A percentile compares a stretch with the other conserved stretches of the same genome.
Evolutionary conservation across 2,797 vertebrate genomes (phyloP).

Genomic region (Lerista edwardsae): DNA sequence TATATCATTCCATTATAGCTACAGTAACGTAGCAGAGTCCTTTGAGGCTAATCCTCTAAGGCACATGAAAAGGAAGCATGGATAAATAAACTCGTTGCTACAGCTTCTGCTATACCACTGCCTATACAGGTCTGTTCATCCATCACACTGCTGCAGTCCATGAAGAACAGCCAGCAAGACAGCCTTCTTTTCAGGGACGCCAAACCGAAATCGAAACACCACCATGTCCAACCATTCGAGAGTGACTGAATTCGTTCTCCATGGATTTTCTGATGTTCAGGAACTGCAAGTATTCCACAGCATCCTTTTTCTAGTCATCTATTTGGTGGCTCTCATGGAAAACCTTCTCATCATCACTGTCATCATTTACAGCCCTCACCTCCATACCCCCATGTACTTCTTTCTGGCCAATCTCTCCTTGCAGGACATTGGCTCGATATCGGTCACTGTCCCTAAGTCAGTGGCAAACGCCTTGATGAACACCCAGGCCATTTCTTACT

Average conservation of each 20-base stretch:
- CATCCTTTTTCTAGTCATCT: background rate
- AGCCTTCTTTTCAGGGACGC: background rate
- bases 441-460: too few relatives aligned
- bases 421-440: too few relatives aligned
- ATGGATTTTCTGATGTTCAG: background rate
- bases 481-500: background rate
- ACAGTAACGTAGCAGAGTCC: too few relatives aligned
- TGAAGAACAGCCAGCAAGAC: background rate
- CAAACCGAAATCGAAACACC: background rate
- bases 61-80: too few relatives aligned
- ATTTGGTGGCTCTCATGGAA: background rate
- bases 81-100: too few relatives aligned
- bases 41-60: too few relatives aligned
- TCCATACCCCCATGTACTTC: too few relatives aligned
- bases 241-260: background rate
- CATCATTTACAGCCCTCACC: background rate
- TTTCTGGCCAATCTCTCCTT: too few relatives aligned
- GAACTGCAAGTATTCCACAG: background rate
- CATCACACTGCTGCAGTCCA: background rate
- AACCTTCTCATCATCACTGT: background rate
- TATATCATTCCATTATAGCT: too few relatives aligned
- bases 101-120: too few relatives aligned
- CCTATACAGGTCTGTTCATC: too few relatives aligned
- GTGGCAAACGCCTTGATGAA: too few relatives aligned
- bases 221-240: background rate